Base-by-base conservation (phyloP, 1,140 invertebrate species). In the Triops longicaudatus region DNA sequence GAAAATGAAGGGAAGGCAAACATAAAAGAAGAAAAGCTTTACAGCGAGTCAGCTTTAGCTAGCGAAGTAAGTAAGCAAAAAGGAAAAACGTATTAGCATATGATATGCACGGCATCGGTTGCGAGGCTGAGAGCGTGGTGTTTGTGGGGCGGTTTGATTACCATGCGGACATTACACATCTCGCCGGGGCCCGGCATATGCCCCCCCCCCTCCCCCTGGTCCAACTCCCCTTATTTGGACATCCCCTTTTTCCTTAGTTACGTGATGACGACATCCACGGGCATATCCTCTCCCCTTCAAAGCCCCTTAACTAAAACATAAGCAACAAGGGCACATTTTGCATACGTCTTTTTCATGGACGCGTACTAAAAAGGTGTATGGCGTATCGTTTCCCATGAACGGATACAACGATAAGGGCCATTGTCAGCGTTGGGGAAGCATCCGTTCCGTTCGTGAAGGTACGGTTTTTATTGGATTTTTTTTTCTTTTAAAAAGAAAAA, bases 181-280 rank as follows among this genome's bases (percentile, higher is more conserved):
- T 10, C 50, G 14, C 50, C 22, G 50, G 50, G n/a, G 31, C 31
- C 73, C 73, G 73, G 44, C 74, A 26, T 41, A 26, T 75, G 14
- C 74, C 28, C 74, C 37, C 37, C 73, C 73, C 26, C 17, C 14
- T 5, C 37, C 37, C n/a, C 22, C 37, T 11, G 14, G 14, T 42
- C 73, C 28, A 72, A 72, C 73, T 37, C 73, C 37, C 73, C 73
- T 22, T 42, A 73, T 31, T 42, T 73, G 37, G 73, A 73, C 37
- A 42, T 63, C 50, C 50, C 50, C 50, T 63, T 63, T 63, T 22
- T 22, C 50, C 22, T 63, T 63, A 63, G 17, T 63, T 63, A 22
- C 50, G 50, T 63, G 50, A 63, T 63, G 50, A 63, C 50, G 50
- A 63, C 50, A 63, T 63, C 50, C n/a, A 63, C 14, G 31, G n/a